A percentile compares a stretch with the other conserved stretches of the same genome.
Conservation (phyloP, 1,140 invertebrate genomes). For the Archivesica marissinica region DNA sequence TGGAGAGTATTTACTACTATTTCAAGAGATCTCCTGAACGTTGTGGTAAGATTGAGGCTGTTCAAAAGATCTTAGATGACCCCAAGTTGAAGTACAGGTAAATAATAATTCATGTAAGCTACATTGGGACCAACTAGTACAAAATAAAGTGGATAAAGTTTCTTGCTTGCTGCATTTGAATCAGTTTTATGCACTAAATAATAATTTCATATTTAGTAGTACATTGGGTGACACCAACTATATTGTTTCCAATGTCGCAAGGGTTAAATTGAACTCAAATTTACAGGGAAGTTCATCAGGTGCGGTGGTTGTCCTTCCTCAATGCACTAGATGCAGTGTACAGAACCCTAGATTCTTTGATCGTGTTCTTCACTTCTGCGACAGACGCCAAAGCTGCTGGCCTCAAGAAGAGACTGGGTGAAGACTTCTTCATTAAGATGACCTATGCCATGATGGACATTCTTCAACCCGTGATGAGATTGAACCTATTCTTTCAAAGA, state of each 20-base stretch:
- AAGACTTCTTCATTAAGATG: slow-evolving; percentile 31
- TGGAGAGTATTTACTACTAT: slow-evolving; percentile 22
- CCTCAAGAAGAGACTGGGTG: slow-evolving; percentile 29
- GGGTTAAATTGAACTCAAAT: too few species aligned
- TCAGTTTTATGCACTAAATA: too few species aligned
- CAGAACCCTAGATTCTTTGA: slow-evolving; percentile 20
- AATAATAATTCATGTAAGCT: too few species aligned
- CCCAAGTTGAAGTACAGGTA: slow-evolving; percentile 24
- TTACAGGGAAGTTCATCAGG: slow-evolving; percentile 29
- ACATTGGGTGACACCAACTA: too few species aligned
- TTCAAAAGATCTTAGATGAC: slow-evolving; percentile 30
- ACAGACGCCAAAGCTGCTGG: slow-evolving; percentile 18
- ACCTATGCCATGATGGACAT: slow-evolving; percentile 40
- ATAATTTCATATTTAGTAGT: too few species aligned
- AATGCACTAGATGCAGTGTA: slow-evolving; percentile 10
- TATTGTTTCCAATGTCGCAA: too few species aligned
- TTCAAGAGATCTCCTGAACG: slow-evolving; percentile 22
- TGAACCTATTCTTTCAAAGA: slow-evolving; percentile 42
- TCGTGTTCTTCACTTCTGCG: neutral
- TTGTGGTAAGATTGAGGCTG: slow-evolving; percentile 10
- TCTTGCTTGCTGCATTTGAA: too few species aligned
- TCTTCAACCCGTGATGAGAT: neutral
- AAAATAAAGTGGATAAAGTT: too few species aligned
- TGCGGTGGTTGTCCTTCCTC: slow-evolving; percentile 31
- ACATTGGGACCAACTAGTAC: too few species aligned